These are phyloP conservation scores for Corvus cornix DNA, from an alignment of 2,113 vertebrate species.

Conservation along the genomic window DNA sequence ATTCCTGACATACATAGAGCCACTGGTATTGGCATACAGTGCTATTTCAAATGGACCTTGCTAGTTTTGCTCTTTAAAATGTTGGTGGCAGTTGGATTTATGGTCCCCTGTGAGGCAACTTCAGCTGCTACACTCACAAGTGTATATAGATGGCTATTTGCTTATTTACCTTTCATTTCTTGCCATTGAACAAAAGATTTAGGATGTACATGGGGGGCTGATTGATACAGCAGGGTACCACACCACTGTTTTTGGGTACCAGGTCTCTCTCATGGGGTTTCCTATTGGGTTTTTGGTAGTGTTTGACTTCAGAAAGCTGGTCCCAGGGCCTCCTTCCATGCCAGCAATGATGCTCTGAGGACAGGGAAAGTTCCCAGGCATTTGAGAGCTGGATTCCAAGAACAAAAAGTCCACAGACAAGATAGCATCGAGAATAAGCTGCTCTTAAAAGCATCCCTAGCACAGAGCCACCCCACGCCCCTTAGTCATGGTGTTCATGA, in stretches of 20 bases:
- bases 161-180: not conserved
- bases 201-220: not conserved
- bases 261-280: not conserved
- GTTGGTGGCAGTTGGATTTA: not conserved
- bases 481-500: not conserved
- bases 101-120: not conserved
- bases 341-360: not conserved
- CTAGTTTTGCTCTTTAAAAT: not conserved
- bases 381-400: not conserved
- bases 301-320: not conserved
- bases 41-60: not conserved
- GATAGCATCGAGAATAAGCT: not conserved
- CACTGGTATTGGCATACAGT: not conserved
- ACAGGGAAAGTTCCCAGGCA: not conserved
- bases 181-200: not conserved
- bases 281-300: fast-evolving
- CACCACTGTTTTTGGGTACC: not conserved
- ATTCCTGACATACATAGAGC: not conserved
- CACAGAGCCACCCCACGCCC: fast-evolving
- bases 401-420: not conserved
- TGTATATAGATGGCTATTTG: not conserved
- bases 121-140: not conserved
- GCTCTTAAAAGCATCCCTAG: not conserved
- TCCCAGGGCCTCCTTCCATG: not conserved
- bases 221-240: not conserved